phyloP scores from a whole-genome alignment of 2,113 vertebrate genomes.

The Rhadina sibilatrix region DNA sequence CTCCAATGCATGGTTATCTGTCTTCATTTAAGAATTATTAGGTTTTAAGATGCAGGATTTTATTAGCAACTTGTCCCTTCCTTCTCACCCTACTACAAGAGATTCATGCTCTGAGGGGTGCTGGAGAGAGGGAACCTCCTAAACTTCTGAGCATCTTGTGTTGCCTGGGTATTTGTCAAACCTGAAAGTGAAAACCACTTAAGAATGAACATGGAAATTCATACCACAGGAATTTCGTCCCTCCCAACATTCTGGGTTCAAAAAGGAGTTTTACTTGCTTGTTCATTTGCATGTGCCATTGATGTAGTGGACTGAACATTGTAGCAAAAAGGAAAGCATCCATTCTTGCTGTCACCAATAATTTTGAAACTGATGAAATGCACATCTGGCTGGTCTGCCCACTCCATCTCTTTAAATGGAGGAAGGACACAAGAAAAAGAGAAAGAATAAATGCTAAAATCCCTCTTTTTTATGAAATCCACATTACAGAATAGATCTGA shows the following conservation, averaged over 20 bases:
- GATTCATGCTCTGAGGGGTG: neutral
- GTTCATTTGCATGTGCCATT: neutral
- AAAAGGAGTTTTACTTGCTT: neutral
- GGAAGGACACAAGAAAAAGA: neutral
- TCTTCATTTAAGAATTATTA: neutral
- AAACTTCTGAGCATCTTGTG: neutral
- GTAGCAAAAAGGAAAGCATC: neutral
- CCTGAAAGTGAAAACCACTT: neutral
- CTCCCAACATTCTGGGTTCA: neutral
- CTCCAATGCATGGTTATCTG: neutral
- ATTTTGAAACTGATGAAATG: neutral
- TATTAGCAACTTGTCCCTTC: neutral
- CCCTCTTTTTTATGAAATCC: neutral
- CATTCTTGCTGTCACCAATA: neutral
- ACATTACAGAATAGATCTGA: neutral
- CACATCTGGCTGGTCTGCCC: neutral
- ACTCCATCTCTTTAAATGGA: neutral
- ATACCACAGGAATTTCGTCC: neutral
- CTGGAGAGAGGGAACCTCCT: neutral
- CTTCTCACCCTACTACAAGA: neutral
- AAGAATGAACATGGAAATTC: neutral
- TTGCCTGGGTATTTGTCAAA: neutral
- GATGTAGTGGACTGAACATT: neutral
- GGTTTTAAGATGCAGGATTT: neutral
- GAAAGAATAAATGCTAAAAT: neutral